phyloP scores from a whole-genome alignment of 2,113 vertebrate genomes.

The Cyprinus carpio region DNA sequence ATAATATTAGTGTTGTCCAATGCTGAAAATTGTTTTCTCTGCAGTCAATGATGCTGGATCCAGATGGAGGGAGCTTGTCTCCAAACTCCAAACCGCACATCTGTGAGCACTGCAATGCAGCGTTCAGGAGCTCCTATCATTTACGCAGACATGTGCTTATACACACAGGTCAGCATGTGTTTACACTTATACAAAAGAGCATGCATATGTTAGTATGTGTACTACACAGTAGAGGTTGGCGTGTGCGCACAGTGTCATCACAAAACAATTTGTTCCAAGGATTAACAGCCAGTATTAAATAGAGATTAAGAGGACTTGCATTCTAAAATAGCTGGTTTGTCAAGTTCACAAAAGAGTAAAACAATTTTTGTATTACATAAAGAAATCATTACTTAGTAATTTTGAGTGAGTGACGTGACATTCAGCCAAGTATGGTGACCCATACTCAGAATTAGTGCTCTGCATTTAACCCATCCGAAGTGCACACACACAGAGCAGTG shows the following conservation, averaged over 20 bases:
- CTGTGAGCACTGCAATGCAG: slow-evolving; percentile 93
- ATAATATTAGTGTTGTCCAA: neutral
- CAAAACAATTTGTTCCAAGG: neutral
- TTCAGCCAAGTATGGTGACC: too few species aligned
- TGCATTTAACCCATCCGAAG: too few species aligned
- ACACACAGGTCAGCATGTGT: slow-evolving; percentile 82
- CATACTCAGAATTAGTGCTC: too few species aligned
- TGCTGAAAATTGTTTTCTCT: slow-evolving; percentile 12
- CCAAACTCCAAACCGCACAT: slow-evolving; percentile 93
- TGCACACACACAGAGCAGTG: too few species aligned
- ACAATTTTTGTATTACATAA: neutral
- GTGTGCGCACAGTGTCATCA: neutral
- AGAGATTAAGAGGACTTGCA: neutral
- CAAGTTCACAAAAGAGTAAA: neutral
- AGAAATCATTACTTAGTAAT: neutral
- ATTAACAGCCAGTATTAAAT: neutral
- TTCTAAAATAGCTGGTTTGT: slow-evolving; percentile 5
- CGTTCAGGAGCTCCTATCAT: slow-evolving; percentile 97
- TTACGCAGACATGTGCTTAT: slow-evolving; percentile 96
- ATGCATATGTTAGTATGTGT: neutral
- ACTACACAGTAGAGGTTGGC: neutral
- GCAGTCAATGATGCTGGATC: slow-evolving; percentile 83
- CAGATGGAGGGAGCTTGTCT: slow-evolving; percentile 83
- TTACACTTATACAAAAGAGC: neutral
- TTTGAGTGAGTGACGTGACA: too few species aligned